Evolutionary conservation across 2,888 invertebrate genomes (phyloP), one percentile per base, ranked within the genome.

Genomic region (Itoplectis maculator): DNA sequence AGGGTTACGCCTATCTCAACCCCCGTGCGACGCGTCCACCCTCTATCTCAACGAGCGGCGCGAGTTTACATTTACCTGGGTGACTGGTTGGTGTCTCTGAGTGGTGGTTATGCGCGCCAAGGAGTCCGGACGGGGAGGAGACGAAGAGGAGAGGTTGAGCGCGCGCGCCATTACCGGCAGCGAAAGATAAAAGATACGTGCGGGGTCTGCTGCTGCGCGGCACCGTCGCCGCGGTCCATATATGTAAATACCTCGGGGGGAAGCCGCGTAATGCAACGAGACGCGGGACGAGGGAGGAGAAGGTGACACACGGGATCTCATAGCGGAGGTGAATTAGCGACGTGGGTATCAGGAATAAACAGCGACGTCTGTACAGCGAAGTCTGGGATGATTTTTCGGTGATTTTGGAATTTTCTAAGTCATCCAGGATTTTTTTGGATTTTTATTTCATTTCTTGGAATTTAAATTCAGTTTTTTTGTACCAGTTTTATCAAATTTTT

Each of bases 141-240:
- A 72, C 61, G 74, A 77, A 79, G 78, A 73, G 79, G 86, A 83
- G 5, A 5, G 5, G 29, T 5, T 2, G 29, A 29, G 5, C 29
- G 29, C 29, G 29, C 29, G 86, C 89, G 88, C 89, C 89, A 89
- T 89, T 89, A 89, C 88, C 86, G 88, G 86, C 84, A 89, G 87
- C 88, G 88, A 86, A 86, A 92, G 92, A 92, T 92, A 92, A 92
- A 92, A 92, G 92, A 92, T 92, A 92, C 87, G 90, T 88, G 89
- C 87, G 90, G 66, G 49, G 59, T 66, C 29, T 5, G n/a, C n/a
- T n/a, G n/a, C n/a, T n/a, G n/a, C 29, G 5, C 29, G 29, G 2
- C 70, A 70, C 49, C 15, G 15, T 35, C 73, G 49, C 56, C 40
- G 66, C 90, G 90, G 90, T 91, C 92, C 92, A 92, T 92, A 92